Evolutionary conservation across 2,113 vertebrate genomes (phyloP).

Genomic region (Craseonycteris thonglongyai): DNA sequence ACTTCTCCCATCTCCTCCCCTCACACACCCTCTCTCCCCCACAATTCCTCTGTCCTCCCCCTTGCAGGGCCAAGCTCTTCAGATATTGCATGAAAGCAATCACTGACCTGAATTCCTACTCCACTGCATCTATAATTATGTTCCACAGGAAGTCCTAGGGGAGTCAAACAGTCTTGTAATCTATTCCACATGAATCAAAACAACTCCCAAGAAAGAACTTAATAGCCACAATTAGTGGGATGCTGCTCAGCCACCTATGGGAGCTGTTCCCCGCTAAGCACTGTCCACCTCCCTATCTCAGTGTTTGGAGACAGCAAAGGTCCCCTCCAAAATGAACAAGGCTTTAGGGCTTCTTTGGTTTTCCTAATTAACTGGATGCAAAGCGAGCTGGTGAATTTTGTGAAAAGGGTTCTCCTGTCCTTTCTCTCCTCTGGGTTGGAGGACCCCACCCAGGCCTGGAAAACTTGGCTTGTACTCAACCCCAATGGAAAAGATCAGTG

Average conservation of each 20-base stretch:
- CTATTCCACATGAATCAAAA: conserved; percentile 78
- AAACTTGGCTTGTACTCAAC: background rate
- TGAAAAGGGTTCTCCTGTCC: background rate
- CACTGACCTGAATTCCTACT: conserved; percentile 80
- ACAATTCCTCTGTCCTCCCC: conserved; percentile 9
- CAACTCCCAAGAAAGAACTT: conserved; percentile 76
- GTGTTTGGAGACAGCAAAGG: conserved; percentile 54
- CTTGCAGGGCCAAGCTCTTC: conserved; percentile 56
- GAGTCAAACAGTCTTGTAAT: conserved; percentile 78
- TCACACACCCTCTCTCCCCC: background rate
- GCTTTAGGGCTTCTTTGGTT: conserved; percentile 18
- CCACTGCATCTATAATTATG: conserved; percentile 79
- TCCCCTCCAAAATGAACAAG: conserved; percentile 1
- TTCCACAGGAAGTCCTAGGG: conserved; percentile 70
- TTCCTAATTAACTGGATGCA: conserved; percentile 64
- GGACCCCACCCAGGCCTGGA: background rate
- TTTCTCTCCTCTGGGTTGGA: background rate
- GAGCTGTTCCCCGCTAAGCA: conserved; percentile 47
- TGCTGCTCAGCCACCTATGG: conserved; percentile 39
- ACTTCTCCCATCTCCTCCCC: background rate
- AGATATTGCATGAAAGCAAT: conserved; percentile 79
- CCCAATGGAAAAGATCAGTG: background rate
- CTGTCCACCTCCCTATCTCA: conserved; percentile 31
- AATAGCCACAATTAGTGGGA: conserved; percentile 76
- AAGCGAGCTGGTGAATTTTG: conserved; percentile 39